These are phyloP conservation scores for Brachionus paranguensis DNA, from an alignment of 1,140 invertebrate genomes.

Conservation along the genomic window DNA sequence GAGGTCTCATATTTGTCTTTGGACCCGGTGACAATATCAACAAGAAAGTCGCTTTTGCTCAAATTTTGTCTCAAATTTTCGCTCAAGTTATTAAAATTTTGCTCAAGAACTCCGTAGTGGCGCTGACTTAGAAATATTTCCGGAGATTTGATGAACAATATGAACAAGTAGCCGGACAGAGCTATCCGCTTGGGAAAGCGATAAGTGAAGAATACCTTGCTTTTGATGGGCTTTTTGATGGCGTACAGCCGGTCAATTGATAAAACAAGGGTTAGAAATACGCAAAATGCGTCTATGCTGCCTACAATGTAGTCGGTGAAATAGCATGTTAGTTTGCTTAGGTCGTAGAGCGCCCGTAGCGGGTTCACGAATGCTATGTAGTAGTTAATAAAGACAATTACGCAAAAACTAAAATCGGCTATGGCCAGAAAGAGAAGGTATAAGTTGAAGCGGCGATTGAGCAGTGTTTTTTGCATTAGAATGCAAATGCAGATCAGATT, in stretches of 20 bases:
- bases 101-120: neutral
- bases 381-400: conserved; percentile 38
- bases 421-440: conserved; percentile 9
- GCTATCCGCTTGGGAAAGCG: conserved; percentile 17
- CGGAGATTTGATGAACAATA: neutral
- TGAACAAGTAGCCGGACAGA: neutral
- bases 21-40: neutral
- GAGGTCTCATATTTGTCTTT: neutral
- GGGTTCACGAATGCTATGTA: conserved; percentile 29
- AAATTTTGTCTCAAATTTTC: neutral
- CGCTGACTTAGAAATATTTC: conserved; percentile 19
- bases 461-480: conserved; percentile 23
- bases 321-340: conserved; percentile 29
- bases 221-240: conserved; percentile 30
- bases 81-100: neutral
- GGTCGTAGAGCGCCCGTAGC: neutral
- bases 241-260: conserved; percentile 27
- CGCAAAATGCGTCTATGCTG: conserved; percentile 19
- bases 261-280: conserved; percentile 21
- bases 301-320: conserved; percentile 23
- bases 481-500: conserved; percentile 29
- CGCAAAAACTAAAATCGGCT: conserved; percentile 29
- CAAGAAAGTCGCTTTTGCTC: neutral
- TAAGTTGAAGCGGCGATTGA: conserved; percentile 11
- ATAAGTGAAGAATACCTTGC: conserved; percentile 6